Conservation (phyloP, 1,140 invertebrate species). For the Phocides pigmalion region DNA sequence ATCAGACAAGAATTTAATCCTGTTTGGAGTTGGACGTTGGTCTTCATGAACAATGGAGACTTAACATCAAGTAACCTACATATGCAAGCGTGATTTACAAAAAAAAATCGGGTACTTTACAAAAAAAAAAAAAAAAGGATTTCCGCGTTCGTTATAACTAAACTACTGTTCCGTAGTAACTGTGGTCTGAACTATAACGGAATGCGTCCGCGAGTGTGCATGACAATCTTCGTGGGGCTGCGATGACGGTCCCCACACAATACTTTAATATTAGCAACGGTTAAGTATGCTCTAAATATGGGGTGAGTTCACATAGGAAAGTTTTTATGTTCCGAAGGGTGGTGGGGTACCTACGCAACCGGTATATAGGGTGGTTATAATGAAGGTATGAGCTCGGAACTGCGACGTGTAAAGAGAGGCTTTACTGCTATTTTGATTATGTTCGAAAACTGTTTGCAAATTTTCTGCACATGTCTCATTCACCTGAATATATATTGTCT, state of each 20-base stretch:
- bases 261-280: slow-evolving; percentile 77
- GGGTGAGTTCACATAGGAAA: slow-evolving; percentile 67
- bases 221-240: slow-evolving; percentile 64
- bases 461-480: no score
- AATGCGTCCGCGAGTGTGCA: slow-evolving; percentile 55
- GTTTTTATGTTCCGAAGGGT: slow-evolving; percentile 72
- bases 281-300: slow-evolving; percentile 79
- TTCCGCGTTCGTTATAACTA: no score
- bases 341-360: slow-evolving; percentile 64
- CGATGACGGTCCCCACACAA: slow-evolving; percentile 76
- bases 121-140: no score
- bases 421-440: slow-evolving; percentile 18
- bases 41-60: no score
- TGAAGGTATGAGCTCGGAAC: slow-evolving; percentile 54
- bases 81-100: no score
- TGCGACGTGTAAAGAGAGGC: slow-evolving; percentile 47
- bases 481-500: no score
- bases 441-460: not conserved
- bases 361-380: slow-evolving; percentile 75
- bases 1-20: no score
- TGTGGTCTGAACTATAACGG: slow-evolving; percentile 52
- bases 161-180: slow-evolving; percentile 9
- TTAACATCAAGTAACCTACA: no score
- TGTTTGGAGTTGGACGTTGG: no score
- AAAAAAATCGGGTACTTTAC: no score